Conservation (phyloP, 1,140 invertebrate genomes). For the Drosophila gunungcola region DNA sequence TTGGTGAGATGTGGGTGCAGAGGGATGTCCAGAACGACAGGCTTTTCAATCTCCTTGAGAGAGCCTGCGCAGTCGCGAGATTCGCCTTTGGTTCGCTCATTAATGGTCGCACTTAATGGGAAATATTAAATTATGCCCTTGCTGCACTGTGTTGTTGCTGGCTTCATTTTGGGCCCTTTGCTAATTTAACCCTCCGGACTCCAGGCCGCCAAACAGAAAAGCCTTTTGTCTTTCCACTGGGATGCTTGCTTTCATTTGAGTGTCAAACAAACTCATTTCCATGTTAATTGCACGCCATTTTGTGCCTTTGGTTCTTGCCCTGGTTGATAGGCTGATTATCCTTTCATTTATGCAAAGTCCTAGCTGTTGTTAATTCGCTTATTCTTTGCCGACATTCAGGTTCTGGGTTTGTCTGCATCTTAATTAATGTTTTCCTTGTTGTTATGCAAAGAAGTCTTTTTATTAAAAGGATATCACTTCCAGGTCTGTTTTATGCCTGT, state of each 20-base stretch:
- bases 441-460: constrained; percentile 68
- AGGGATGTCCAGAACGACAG: not conserved
- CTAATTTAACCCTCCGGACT: constrained; percentile 75
- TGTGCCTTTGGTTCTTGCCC: constrained; percentile 46
- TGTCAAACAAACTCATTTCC: constrained; percentile 80
- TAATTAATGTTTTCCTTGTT: constrained; percentile 79
- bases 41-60: constrained; percentile 15
- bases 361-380: constrained; percentile 76
- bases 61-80: constrained; percentile 61
- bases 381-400: constrained; percentile 49
- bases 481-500: constrained; percentile 11
- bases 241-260: constrained; percentile 45
- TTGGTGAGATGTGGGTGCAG: constrained; percentile 5
- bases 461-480: constrained; percentile 73
- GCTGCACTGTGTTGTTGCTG: constrained; percentile 65
- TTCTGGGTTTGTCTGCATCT: constrained; percentile 66
- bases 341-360: constrained; percentile 82
- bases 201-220: constrained; percentile 14
- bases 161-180: constrained; percentile 34
- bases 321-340: constrained; percentile 75
- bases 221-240: constrained; percentile 58
- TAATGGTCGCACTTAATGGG: constrained; percentile 81
- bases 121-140: constrained; percentile 80
- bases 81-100: constrained; percentile 56
- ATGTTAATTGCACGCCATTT: constrained; percentile 81